Conservation (phyloP, 1,140 invertebrate genomes). For the Pemphigus obesinymphae region DNA sequence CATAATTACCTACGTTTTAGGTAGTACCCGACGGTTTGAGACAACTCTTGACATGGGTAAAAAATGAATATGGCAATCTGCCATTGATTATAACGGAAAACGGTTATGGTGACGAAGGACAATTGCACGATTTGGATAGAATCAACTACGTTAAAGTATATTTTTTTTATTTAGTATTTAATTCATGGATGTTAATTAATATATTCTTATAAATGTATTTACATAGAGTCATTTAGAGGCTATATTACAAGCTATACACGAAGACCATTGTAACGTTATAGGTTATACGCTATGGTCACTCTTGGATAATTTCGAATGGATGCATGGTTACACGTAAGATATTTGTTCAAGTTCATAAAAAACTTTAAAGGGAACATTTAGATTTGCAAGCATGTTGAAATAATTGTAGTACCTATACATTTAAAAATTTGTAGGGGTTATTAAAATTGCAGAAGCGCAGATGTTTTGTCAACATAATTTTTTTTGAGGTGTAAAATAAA, state of each 20-base stretch:
- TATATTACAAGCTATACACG: slow-evolving; percentile 61
- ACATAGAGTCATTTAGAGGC: slow-evolving; percentile 61
- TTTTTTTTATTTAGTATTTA: no score
- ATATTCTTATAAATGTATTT: not conserved
- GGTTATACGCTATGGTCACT: slow-evolving; percentile 71
- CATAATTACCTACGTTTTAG: not conserved
- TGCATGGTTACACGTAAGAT: slow-evolving; percentile 59
- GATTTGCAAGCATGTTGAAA: not conserved
- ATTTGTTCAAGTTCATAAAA: no score
- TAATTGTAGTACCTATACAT: no score
- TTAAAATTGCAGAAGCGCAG: no score
- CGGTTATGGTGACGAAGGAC: slow-evolving; percentile 53
- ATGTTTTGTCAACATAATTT: no score
- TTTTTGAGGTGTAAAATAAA: no score
- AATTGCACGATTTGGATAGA: slow-evolving; percentile 55
- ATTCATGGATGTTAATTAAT: not conserved
- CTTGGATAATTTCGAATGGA: slow-evolving; percentile 78
- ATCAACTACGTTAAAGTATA: slow-evolving; percentile 56
- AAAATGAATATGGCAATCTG: slow-evolving; percentile 52
- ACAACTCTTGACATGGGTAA: slow-evolving; percentile 54
- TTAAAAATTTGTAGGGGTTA: no score
- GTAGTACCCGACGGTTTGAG: slow-evolving; percentile 52
- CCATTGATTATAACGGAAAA: slow-evolving; percentile 54
- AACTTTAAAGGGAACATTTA: not conserved
- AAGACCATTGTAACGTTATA: slow-evolving; percentile 61